Conservation (phyloP, 2,797 vertebrate genomes). For the Melanotaenia boesemani region DNA sequence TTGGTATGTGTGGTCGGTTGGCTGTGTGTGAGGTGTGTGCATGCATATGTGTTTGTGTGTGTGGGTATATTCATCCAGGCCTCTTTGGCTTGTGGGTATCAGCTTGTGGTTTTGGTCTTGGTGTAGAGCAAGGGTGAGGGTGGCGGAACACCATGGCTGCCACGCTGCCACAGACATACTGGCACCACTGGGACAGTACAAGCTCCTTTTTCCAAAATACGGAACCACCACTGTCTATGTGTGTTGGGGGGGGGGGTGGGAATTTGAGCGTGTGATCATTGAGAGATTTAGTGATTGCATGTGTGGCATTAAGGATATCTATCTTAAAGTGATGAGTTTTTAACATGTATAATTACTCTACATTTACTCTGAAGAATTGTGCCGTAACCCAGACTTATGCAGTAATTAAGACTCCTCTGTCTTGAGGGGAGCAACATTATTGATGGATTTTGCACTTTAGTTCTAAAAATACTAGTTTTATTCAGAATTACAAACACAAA, state of each 20-base stretch:
- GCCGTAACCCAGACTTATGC: constrained; percentile 38
- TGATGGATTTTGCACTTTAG: constrained; percentile 13
- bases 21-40: constrained; percentile 58
- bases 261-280: constrained; percentile 35
- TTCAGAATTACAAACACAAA: constrained; percentile 45
- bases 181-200: constrained; percentile 81
- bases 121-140: constrained; percentile 78
- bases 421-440: background rate
- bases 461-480: constrained; percentile 28
- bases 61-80: constrained; percentile 80
- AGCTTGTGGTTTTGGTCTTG: constrained; percentile 82
- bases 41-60: constrained; percentile 43
- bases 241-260: constrained; percentile 24
- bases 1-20: constrained; percentile 82
- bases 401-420: constrained; percentile 6
- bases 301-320: constrained; percentile 62
- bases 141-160: constrained; percentile 82
- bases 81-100: constrained; percentile 85
- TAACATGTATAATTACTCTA: constrained; percentile 68
- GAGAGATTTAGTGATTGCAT: constrained; percentile 49
- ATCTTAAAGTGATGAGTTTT: constrained; percentile 68
- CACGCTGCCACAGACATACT: constrained; percentile 86
- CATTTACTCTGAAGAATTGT: constrained; percentile 41
- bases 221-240: constrained; percentile 67
- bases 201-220: constrained; percentile 81